A percentile compares a stretch with the other conserved stretches of the same genome.
phyloP scores from a whole-genome alignment of 2,888 invertebrate species.

The Amaurobius ferox region DNA sequence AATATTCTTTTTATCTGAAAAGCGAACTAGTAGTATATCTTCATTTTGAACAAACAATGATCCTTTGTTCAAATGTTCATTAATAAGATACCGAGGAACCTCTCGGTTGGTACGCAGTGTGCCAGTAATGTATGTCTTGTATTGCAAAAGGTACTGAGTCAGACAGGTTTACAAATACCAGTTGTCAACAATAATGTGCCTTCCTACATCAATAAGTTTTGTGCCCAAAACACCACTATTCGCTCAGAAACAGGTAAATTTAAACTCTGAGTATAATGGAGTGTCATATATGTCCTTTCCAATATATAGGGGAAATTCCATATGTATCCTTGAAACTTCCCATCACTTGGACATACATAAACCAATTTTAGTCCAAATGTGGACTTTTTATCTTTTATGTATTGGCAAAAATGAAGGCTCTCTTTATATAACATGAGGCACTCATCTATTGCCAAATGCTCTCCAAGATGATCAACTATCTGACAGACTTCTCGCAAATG shows the following conservation, averaged over 20 bases:
- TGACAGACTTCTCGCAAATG: too few relatives aligned
- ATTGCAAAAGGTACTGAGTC: not conserved
- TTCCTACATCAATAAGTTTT: not conserved
- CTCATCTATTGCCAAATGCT: not conserved
- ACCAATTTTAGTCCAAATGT: not conserved
- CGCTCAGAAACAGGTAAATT: not conserved
- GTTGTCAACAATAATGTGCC: constrained; percentile 9
- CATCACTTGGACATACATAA: not conserved
- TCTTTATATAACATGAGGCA: not conserved
- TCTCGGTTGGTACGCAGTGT: not conserved
- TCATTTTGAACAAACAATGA: not conserved
- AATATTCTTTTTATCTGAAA: too few relatives aligned
- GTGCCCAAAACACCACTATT: not conserved
- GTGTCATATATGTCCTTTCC: not conserved
- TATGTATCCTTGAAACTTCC: not conserved
- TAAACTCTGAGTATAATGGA: not conserved
- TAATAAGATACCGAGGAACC: not conserved
- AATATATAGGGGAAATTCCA: not conserved
- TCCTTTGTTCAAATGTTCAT: not conserved
- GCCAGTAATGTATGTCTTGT: not conserved
- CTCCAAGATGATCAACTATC: too few relatives aligned
- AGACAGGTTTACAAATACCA: not conserved
- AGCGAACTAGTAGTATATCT: too few relatives aligned
- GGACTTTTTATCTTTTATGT: not conserved
- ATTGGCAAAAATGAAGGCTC: not conserved